Conservation (phyloP, 2,888 invertebrate species). For the Hylaea fasciaria region DNA sequence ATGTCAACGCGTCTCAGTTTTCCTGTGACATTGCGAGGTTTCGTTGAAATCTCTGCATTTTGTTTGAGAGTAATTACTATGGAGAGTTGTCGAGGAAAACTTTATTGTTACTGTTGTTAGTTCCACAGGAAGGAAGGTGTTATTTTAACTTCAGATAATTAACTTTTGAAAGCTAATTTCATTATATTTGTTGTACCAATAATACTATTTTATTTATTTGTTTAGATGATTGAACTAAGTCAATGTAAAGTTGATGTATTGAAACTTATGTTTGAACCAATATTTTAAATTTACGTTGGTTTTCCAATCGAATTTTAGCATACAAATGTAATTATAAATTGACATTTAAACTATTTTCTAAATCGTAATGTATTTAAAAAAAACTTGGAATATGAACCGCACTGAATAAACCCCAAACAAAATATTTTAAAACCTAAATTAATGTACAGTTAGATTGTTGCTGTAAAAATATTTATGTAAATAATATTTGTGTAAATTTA, state of each 20-base stretch:
- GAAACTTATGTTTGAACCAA: too few species aligned
- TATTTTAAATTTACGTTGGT: too few species aligned
- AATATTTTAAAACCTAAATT: conserved; percentile 39
- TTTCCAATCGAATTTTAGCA: neutral
- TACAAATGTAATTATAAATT: conserved; percentile 1
- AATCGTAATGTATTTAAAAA: neutral
- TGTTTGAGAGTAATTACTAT: too few species aligned
- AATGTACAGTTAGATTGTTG: conserved; percentile 42
- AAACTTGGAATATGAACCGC: conserved; percentile 19
- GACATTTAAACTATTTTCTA: conserved; percentile 12
- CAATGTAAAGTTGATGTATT: too few species aligned
- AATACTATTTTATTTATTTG: too few species aligned
- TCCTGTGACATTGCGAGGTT: too few species aligned
- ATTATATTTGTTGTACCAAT: neutral
- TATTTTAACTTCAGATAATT: neutral
- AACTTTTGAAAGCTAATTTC: neutral
- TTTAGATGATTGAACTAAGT: too few species aligned
- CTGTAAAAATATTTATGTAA: conserved; percentile 45
- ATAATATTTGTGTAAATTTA: conserved; percentile 45
- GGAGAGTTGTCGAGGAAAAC: too few species aligned
- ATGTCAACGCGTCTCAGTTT: conserved; percentile 8
- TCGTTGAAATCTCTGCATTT: too few species aligned
- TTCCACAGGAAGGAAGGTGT: too few species aligned
- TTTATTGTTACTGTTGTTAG: too few species aligned
- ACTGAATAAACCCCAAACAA: conserved; percentile 42